Evolutionary conservation across 2,888 invertebrate genomes (phyloP), one percentile per base, ranked within the genome.

Genomic region (Volucella bombylans): DNA sequence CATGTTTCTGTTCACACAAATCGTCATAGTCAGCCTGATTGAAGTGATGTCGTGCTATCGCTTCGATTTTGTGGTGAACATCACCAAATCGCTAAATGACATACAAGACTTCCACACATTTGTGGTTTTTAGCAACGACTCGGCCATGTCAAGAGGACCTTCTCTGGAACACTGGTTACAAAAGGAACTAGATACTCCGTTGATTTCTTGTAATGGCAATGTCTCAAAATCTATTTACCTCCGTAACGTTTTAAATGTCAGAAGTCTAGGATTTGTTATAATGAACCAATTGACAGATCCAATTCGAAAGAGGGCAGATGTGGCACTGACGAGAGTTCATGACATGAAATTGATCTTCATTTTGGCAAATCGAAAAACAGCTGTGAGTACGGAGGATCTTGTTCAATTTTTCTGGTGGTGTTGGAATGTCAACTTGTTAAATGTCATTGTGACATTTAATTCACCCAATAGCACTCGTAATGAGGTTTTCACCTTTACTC

Each of bases 311-410:
- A 82, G 74, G 18, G 74, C 85, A 39, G 85, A 87, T 1, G 18
- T 23, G 1, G 83, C 83, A 8, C 45, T 88, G 50, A 87, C 86
- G 1, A 85, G 80, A 23, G 72, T 87, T 64, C 81, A 87, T 57
- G 65, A 76, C 11, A 86, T 87, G 49, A 87, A 86, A 76, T 59
- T 87, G 18, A 47, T 87, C 12, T 87, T 88, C 15, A 71, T 87
- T 8, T 39, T 86, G 8, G 55, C 78, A 43, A 62, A 18, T 14
- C 23, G 54, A 2, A 15, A 38, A 10, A 18, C 38, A 9, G 6
- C 47, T 12, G 39, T 54, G 43, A 43, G 11, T 4, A 57, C 3
- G 50, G 41, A 2, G 41, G 78, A 87, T 8, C 23, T 87, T 62
- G 11, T 49, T 0, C 18, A 15, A 11, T 88, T 88, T 43, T 88